These are phyloP conservation scores for Ptychoptera albimana DNA, from an alignment of 2,888 invertebrate species.

Conservation along the genomic window DNA sequence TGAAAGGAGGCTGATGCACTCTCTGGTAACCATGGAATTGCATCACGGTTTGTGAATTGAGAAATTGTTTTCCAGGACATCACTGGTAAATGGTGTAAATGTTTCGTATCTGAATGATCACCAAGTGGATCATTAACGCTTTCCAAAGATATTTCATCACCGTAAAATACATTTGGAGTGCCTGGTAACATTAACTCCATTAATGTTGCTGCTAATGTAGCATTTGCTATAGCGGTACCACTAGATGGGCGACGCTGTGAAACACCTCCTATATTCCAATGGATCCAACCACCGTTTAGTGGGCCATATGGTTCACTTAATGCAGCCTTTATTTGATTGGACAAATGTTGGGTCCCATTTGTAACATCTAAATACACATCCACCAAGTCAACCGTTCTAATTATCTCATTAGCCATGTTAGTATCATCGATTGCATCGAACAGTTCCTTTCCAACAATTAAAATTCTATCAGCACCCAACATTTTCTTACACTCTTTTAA, in stretches of 20 bases:
- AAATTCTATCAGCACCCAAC: conserved; percentile 41
- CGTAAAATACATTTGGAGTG: conserved; percentile 77
- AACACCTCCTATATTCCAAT: conserved; percentile 60
- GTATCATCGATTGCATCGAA: conserved; percentile 32
- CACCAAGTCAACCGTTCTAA: conserved; percentile 51
- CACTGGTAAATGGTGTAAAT: conserved; percentile 49
- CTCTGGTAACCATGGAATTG: conserved; percentile 48
- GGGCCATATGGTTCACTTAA: conserved; percentile 42
- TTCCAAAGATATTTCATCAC: conserved; percentile 70
- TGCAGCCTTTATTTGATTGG: conserved; percentile 39
- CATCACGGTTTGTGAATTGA: conserved; percentile 33
- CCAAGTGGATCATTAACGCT: conserved; percentile 39
- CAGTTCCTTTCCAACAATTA: conserved; percentile 48
- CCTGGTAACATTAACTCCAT: conserved; percentile 72
- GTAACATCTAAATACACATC: conserved; percentile 48
- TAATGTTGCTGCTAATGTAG: conserved; percentile 49
- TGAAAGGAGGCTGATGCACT: conserved; percentile 35
- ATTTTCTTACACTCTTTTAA: conserved; percentile 53
- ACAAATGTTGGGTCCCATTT: conserved; percentile 40
- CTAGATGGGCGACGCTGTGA: conserved; percentile 40
- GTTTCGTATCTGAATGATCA: conserved; percentile 40
- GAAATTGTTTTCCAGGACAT: conserved; percentile 45
- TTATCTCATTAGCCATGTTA: conserved; percentile 39
- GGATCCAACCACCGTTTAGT: conserved; percentile 46
- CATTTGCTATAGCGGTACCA: conserved; percentile 36